Base-by-base conservation (phyloP, 2,888 invertebrate species). In the Agrilus mali region DNA sequence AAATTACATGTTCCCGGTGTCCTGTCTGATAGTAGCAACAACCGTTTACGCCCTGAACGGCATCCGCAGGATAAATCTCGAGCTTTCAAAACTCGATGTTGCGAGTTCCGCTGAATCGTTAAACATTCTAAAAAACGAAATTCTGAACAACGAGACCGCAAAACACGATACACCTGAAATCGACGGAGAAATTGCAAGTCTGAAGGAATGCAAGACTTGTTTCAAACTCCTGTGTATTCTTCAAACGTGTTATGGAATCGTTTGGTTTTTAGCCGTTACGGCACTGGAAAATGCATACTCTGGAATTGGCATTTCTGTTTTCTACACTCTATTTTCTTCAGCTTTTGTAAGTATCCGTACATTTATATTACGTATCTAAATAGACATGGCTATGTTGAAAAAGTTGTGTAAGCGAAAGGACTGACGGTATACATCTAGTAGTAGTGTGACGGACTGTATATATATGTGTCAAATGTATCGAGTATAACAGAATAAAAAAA, bases 251-350 rank as follows among this genome's bases (percentile, higher is more conserved):
- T 80, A 81, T 55, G 78, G 79, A 10, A 74, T 82, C 15, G 78
- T 80, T 53, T 84, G 84, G 84, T 82, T 82, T 52, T 74, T 82
- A 63, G 80, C 80, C 1, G 82, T 83, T 4, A 71, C 82, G 27
- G 82, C 82, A 1, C 71, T 83, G 34, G 82, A 83, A 59, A 82
- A 82, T 57, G 73, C 78, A 2, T 66, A 65, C 45, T 64, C 72
- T 2, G 74, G 75, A 53, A 75, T 73, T 67, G 69, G 73, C 4
- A 77, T 78, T 46, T 74, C 77, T 0, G 68, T 75, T 1, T 70
- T 77, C 41, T 78, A 77, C 54, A 66, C 75, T 34, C 65, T 77
- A 36, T 66, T 74, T 15, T 72, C 74, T 14, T 68, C 73, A 50
- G 62, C 71, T 45, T 72, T 79, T 76, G 78, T 78, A 60, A 68